Percentiles rank a stretch among this genome's conserved stretches.
Evolutionary conservation across 2,797 vertebrate species (phyloP).

Genomic region (Enteromius radiatus): DNA sequence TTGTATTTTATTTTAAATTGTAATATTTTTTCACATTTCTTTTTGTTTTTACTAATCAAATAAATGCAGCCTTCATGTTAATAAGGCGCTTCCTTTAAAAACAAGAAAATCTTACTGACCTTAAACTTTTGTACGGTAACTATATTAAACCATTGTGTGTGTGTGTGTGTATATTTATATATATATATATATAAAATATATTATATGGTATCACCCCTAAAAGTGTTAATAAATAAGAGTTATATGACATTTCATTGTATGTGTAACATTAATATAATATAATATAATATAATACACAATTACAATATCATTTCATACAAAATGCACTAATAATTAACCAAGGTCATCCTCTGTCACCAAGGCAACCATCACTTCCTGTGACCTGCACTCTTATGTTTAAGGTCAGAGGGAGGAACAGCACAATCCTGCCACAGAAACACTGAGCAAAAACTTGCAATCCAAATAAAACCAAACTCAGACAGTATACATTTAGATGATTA

Average conservation of each 20-base stretch:
- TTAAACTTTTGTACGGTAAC: background rate
- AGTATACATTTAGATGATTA: background rate
- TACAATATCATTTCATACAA: background rate
- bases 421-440: constrained; percentile 42
- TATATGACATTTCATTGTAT: background rate
- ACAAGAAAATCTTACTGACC: background rate
- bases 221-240: background rate
- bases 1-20: background rate
- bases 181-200: background rate
- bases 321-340: background rate
- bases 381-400: background rate
- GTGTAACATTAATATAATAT: no score
- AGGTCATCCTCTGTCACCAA: background rate
- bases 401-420: constrained; percentile 10
- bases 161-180: no score
- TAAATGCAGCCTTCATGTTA: background rate
- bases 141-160: no score
- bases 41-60: background rate
- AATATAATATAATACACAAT: background rate
- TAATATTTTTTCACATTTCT: background rate
- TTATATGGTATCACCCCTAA: no score
- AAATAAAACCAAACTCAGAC: background rate
- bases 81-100: background rate
- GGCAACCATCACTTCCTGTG: constrained; percentile 57
- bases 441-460: background rate